Conservation (phyloP, 2,888 invertebrate genomes). For the Rhingia rostrata region DNA sequence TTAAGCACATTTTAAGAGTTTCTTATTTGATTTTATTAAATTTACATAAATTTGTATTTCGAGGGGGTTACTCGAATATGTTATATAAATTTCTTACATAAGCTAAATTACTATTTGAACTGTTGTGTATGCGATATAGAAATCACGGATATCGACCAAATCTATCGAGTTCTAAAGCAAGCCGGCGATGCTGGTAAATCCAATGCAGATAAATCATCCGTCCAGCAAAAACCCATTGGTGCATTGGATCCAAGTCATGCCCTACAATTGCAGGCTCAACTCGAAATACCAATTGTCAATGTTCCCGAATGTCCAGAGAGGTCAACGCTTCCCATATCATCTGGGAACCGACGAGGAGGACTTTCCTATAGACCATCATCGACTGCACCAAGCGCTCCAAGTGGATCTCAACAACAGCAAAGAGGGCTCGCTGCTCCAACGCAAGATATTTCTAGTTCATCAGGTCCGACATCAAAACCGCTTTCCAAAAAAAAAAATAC, state of each 20-base stretch:
- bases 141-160: slow-evolving; percentile 91
- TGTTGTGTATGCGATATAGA: slow-evolving; percentile 76
- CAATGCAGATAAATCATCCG: slow-evolving; percentile 79
- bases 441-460: slow-evolving; percentile 83
- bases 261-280: slow-evolving; percentile 72
- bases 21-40: slow-evolving; percentile 26
- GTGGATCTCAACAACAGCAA: slow-evolving; percentile 80
- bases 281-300: slow-evolving; percentile 82
- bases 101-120: slow-evolving; percentile 56
- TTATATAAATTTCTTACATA: slow-evolving; percentile 22
- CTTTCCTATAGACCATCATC: slow-evolving; percentile 73
- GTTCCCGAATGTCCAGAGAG: slow-evolving; percentile 81
- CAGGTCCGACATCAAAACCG: slow-evolving; percentile 81
- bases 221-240: slow-evolving; percentile 76
- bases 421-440: slow-evolving; percentile 84
- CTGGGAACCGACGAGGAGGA: slow-evolving; percentile 70
- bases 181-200: slow-evolving; percentile 87
- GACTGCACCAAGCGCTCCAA: slow-evolving; percentile 77
- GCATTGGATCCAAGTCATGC: slow-evolving; percentile 65
- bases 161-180: slow-evolving; percentile 97
- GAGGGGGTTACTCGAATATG: not conserved
- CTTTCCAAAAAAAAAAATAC: slow-evolving; percentile 35
- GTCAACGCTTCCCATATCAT: slow-evolving; percentile 48
- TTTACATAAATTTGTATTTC: not conserved
- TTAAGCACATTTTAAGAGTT: slow-evolving; percentile 42